Base-by-base conservation (phyloP, 2,888 invertebrate genomes). In the Panorpa germanica region DNA sequence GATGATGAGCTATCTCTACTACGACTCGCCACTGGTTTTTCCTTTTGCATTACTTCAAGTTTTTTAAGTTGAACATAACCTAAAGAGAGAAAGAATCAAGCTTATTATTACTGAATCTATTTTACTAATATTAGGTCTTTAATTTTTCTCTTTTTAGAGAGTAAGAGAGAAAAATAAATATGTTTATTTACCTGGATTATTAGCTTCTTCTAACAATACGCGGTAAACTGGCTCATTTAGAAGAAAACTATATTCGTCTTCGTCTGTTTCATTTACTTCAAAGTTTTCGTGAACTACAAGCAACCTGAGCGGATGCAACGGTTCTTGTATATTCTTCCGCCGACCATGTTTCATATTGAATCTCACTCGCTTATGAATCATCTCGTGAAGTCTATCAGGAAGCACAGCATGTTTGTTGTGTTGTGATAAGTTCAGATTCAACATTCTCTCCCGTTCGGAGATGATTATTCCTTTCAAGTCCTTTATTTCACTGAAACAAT, bases 221-320 rank as follows among this genome's bases (percentile, higher is more conserved):
- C 65, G 65, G 38, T 67, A 68, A 37, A 64, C 63, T 6, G 62
- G 56, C 2, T 41, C 61, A 60, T n/a, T n/a, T n/a, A n/a, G n/a
- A n/a, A n/a, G n/a, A n/a, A n/a, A n/a, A n/a, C n/a, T n/a, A n/a
- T n/a, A n/a, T n/a, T n/a, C n/a, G n/a, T n/a, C n/a, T 38, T 72
- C 70, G 22, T 64, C 61, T 1, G 69, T 61, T 30, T 73, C 66
- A 21, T 66, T 61, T 7, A 80, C 68, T 42, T 77, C 74, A 18
- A 81, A 63, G 35, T 74, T 77, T 41, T 80, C 73, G 40, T 76
- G 71, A 6, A 76, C 62, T 16, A 77, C 61, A 42, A 64, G 77
- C 28, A 76, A 61, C 23, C 74, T 58, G 22, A 70, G 65, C 0
- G 68, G 57, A 21, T 65, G 61, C 11, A 81, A 45, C 0, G 70